phyloP scores from a whole-genome alignment of 1,140 invertebrate genomes.

The Neodiprion pinetum region DNA sequence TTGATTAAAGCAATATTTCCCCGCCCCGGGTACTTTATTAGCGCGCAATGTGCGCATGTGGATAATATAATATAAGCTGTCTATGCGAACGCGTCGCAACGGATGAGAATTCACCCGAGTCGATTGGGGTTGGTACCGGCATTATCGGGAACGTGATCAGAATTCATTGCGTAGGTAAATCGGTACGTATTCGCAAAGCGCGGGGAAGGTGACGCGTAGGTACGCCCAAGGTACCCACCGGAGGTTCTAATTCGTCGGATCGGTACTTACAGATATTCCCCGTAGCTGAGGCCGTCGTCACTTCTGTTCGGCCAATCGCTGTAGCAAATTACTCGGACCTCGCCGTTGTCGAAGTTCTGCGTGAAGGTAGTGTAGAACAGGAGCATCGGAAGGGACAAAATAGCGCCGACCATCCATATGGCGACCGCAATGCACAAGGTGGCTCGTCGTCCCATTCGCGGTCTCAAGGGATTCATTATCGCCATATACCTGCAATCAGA shows the following conservation, averaged over 20 bases:
- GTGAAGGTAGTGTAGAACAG: conserved; percentile 79
- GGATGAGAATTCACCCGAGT: not conserved
- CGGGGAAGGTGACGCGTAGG: no score
- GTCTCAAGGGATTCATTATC: conserved; percentile 88
- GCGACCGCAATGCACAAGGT: conserved; percentile 82
- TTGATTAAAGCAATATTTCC: not conserved
- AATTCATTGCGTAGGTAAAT: not conserved
- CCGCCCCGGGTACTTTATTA: not conserved
- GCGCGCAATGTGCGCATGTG: not conserved
- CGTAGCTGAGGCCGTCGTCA: conserved; percentile 69
- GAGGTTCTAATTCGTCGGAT: not conserved
- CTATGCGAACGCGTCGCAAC: not conserved
- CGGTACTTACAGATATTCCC: conserved; percentile 81
- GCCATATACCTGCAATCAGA: conserved; percentile 82
- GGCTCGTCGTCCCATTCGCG: conserved; percentile 79
- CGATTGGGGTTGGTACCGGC: no score
- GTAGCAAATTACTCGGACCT: conserved; percentile 77
- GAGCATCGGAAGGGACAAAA: conserved; percentile 84
- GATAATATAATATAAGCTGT: not conserved
- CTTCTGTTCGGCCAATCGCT: conserved; percentile 81
- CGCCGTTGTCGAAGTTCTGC: conserved; percentile 66
- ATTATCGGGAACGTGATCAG: no score
- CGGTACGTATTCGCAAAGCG: not conserved
- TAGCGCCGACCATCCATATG: conserved; percentile 81
- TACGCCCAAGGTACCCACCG: no score